Evolutionary conservation across 2,888 invertebrate genomes (phyloP).

Genomic region (Calliopum simillimum): DNA sequence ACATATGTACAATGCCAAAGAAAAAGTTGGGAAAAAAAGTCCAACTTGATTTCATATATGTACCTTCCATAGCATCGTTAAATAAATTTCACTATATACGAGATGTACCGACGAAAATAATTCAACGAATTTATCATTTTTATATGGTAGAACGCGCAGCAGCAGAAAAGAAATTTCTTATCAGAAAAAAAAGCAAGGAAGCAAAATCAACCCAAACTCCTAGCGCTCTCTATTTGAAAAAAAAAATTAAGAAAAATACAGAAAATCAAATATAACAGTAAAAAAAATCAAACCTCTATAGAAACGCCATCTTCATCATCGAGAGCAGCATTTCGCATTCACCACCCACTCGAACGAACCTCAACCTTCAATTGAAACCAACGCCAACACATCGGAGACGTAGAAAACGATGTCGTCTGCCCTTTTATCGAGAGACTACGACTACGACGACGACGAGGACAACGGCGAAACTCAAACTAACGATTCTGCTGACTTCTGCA

Average conservation of each 20-base stretch:
- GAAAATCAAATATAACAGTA: slow-evolving; percentile 12
- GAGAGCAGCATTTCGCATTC: not conserved
- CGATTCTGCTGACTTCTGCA: not conserved
- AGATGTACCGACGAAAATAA: slow-evolving; percentile 12
- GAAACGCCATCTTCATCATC: no score
- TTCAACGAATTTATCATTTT: slow-evolving; percentile 38
- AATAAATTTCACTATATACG: slow-evolving; percentile 6
- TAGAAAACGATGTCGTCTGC: slow-evolving; percentile 35
- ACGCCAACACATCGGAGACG: slow-evolving; percentile 38
- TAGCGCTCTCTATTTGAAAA: not conserved
- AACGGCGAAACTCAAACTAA: not conserved
- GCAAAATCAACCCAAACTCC: not conserved
- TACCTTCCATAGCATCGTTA: not conserved
- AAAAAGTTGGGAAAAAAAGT: not conserved
- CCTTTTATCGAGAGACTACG: slow-evolving; percentile 14
- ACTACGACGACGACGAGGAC: not conserved
- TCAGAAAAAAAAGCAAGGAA: slow-evolving; percentile 7
- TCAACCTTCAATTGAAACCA: slow-evolving; percentile 31
- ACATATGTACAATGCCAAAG: not conserved
- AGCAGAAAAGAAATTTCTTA: slow-evolving; percentile 18
- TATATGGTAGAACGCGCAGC: slow-evolving; percentile 29
- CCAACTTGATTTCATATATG: not conserved
- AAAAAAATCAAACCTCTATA: no score
- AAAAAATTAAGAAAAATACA: slow-evolving; percentile 1
- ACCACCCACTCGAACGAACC: slow-evolving; percentile 30